Evolutionary conservation across 2,113 vertebrate genomes (phyloP).

Genomic region (Phrynocephalus versicolor): DNA sequence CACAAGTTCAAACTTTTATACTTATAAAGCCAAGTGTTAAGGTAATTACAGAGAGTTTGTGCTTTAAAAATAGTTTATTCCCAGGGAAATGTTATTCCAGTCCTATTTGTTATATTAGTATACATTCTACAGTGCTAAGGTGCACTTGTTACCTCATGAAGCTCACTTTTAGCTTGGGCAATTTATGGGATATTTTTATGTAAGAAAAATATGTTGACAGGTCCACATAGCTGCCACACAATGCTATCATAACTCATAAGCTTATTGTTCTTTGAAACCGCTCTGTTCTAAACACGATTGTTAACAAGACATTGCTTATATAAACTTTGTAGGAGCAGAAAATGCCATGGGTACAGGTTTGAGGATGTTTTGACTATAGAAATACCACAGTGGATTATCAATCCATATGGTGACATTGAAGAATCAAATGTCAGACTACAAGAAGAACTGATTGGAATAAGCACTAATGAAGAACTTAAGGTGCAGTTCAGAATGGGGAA

Average conservation of each 20-base stretch:
- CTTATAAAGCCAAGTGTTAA: slow-evolving; percentile 31
- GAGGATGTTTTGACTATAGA: too few relatives aligned
- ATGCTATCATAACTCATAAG: neutral
- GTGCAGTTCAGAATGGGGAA: too few relatives aligned
- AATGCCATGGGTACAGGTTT: neutral
- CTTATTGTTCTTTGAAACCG: neutral
- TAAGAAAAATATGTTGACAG: fast-evolving
- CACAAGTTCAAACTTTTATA: slow-evolving; percentile 25
- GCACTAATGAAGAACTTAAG: too few relatives aligned
- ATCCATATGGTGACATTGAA: neutral
- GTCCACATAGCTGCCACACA: neutral
- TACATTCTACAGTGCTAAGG: neutral
- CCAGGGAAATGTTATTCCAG: neutral
- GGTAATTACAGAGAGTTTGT: slow-evolving; percentile 29
- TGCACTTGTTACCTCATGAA: neutral
- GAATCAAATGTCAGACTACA: slow-evolving; percentile 7
- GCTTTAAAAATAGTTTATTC: slow-evolving; percentile 38
- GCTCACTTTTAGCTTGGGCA: neutral
- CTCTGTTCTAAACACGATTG: neutral
- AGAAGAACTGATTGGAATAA: too few relatives aligned
- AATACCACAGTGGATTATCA: too few relatives aligned
- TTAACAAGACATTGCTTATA: neutral
- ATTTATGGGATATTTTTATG: neutral
- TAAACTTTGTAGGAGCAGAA: neutral
- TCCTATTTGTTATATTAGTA: slow-evolving; percentile 19